A percentile compares a stretch with the other conserved stretches of the same genome.
phyloP scores from a whole-genome alignment of 2,797 vertebrate species.

The Lates japonicus region DNA sequence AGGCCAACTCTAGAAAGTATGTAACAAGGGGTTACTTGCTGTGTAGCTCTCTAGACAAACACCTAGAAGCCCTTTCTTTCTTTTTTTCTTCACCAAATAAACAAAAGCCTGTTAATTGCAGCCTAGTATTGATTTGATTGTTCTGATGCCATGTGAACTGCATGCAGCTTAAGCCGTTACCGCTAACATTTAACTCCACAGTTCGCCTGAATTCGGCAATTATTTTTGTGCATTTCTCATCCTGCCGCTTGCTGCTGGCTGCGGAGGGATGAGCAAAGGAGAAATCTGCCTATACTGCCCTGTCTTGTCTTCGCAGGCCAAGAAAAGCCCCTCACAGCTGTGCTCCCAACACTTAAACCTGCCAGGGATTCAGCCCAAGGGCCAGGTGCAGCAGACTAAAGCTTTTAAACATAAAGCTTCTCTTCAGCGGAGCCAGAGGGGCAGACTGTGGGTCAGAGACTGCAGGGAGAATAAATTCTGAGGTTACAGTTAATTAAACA shows the following conservation, averaged over 20 bases:
- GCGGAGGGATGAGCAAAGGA: constrained; percentile 32
- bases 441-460: constrained; percentile 62
- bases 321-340: constrained; percentile 72
- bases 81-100: constrained; percentile 26
- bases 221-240: constrained; percentile 53
- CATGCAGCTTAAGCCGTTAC: constrained; percentile 3
- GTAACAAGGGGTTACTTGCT: constrained; percentile 52
- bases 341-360: constrained; percentile 63
- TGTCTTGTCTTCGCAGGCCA: constrained; percentile 57
- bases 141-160: constrained; percentile 38
- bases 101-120: constrained; percentile 47
- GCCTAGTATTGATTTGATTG: constrained; percentile 56
- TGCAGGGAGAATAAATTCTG: constrained; percentile 32
- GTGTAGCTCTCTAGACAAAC: constrained; percentile 22
- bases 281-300: constrained; percentile 52
- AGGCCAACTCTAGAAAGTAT: constrained; percentile 22
- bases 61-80: constrained; percentile 50
- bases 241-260: constrained; percentile 43
- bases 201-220: constrained; percentile 49
- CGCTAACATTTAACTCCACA: constrained; percentile 19
- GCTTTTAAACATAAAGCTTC: constrained; percentile 67
- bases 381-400: constrained; percentile 65
- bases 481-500: constrained; percentile 67
- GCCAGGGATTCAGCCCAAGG: constrained; percentile 59
- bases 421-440: constrained; percentile 53